Percentiles rank a stretch among this genome's conserved stretches.
These are phyloP conservation scores for Periplaneta americana DNA, from an alignment of 1,140 invertebrate genomes.

Conservation along the genomic window DNA sequence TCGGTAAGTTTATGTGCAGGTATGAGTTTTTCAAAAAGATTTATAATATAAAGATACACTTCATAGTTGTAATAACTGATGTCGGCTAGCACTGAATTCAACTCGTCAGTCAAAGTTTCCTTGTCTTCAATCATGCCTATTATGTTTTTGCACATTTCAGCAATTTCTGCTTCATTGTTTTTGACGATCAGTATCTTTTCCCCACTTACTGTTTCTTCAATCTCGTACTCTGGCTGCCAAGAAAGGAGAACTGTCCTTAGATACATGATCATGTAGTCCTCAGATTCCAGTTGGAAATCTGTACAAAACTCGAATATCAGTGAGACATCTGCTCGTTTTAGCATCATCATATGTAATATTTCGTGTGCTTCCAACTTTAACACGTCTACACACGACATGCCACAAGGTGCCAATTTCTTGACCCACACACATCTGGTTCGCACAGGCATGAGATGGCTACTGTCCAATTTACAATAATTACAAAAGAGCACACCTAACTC, in stretches of 20 bases:
- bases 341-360: neutral
- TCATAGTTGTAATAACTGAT: slow-evolving; percentile 42
- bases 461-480: neutral
- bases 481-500: neutral
- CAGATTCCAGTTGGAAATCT: neutral
- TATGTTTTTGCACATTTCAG: neutral
- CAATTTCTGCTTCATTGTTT: neutral
- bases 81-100: slow-evolving; percentile 24
- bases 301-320: neutral
- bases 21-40: slow-evolving; percentile 29
- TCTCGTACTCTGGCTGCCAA: neutral
- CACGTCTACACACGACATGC: neutral
- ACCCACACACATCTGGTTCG: neutral
- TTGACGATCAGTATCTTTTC: neutral
- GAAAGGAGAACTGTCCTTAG: neutral
- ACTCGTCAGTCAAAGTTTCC: neutral
- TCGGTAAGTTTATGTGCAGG: neutral
- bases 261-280: neutral
- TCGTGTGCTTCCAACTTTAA: neutral
- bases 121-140: neutral
- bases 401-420: neutral
- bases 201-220: neutral
- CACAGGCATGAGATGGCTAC: neutral
- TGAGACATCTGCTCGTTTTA: neutral
- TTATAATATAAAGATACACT: slow-evolving; percentile 36